phyloP scores from a whole-genome alignment of 2,797 vertebrate genomes.

The Denticeps clupeoides region DNA sequence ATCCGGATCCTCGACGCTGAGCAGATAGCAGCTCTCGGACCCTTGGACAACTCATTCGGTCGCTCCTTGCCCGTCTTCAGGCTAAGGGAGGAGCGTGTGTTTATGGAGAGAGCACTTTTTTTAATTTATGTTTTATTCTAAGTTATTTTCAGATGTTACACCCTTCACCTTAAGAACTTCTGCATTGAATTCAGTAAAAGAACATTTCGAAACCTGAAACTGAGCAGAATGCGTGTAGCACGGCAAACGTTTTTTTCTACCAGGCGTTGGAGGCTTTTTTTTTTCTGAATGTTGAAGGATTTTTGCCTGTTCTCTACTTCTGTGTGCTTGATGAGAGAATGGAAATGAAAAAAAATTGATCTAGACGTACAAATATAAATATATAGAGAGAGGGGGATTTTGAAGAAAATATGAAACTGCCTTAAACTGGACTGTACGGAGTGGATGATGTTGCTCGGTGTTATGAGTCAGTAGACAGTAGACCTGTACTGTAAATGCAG shows the following conservation, averaged over 20 bases:
- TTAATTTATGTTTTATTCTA: slow-evolving; percentile 84
- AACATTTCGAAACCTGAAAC: too few species aligned
- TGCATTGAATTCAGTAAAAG: too few species aligned
- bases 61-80: too few species aligned
- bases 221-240: slow-evolving; percentile 57
- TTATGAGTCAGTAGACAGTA: too few species aligned
- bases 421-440: slow-evolving; percentile 90
- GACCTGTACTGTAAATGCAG: too few species aligned
- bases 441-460: too few species aligned
- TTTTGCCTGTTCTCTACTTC: slow-evolving; percentile 71
- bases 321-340: slow-evolving; percentile 36
- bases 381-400: slow-evolving; percentile 49
- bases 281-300: too few species aligned
- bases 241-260: slow-evolving; percentile 20
- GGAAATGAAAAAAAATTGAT: slow-evolving; percentile 52
- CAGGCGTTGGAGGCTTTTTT: slow-evolving; percentile 21
- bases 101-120: too few species aligned
- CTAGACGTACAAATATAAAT: too few species aligned
- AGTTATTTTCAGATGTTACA: slow-evolving; percentile 88
- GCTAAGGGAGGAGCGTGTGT: too few species aligned
- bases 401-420: slow-evolving; percentile 79
- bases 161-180: slow-evolving; percentile 79
- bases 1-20: slow-evolving; percentile 79
- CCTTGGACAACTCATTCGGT: too few species aligned
- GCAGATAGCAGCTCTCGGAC: slow-evolving; percentile 77